These are phyloP conservation scores for Phragmatobia fuliginosa DNA, from an alignment of 2,888 invertebrate species.

Conservation along the genomic window DNA sequence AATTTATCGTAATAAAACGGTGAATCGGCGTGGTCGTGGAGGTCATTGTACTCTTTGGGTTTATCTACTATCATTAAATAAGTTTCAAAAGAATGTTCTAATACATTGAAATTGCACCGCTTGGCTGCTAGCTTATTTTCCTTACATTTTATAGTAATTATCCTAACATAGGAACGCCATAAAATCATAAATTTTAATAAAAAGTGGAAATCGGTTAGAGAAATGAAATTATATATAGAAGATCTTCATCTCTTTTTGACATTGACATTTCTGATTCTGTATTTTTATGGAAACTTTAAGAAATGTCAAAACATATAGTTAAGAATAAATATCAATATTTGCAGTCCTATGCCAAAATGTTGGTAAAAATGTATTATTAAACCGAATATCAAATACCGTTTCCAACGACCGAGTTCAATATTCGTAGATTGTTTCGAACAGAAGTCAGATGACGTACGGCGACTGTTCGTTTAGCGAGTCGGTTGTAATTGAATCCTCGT, in stretches of 20 bases:
- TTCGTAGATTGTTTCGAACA: slow-evolving; percentile 41
- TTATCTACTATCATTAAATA: background rate
- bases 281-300: too few relatives aligned
- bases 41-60: background rate
- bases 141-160: too few relatives aligned
- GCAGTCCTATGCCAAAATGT: background rate
- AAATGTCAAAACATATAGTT: too few relatives aligned
- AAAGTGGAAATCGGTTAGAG: too few relatives aligned
- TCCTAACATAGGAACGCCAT: too few relatives aligned
- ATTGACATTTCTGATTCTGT: background rate
- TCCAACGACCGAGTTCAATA: slow-evolving; percentile 39
- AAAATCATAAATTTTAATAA: too few relatives aligned
- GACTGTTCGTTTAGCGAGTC: slow-evolving; percentile 70
- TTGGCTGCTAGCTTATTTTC: too few relatives aligned
- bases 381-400: slow-evolving; percentile 10
- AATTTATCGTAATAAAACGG: background rate
- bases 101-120: too few relatives aligned
- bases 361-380: background rate
- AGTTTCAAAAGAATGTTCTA: background rate
- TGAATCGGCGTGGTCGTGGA: background rate
- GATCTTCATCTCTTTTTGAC: background rate
- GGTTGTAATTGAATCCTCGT: slow-evolving; percentile 82
- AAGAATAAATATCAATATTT: background rate
- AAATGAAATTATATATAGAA: too few relatives aligned
- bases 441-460: slow-evolving; percentile 55